Percentiles rank a stretch among this genome's conserved stretches.
Evolutionary conservation across 1,140 invertebrate genomes (phyloP).

Genomic region (Drosophila saltans): DNA sequence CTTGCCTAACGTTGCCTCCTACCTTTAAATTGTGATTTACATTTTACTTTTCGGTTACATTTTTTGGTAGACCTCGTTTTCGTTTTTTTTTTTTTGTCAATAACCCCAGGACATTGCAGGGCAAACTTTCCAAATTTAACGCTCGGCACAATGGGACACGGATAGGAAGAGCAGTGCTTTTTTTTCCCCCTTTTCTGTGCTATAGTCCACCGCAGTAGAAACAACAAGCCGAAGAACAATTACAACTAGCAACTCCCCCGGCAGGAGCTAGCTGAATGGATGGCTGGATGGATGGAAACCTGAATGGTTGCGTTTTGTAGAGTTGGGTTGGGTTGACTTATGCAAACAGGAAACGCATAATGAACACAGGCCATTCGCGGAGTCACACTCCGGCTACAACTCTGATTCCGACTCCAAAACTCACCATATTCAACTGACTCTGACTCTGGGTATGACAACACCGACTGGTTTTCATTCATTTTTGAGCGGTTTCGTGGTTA

Average conservation of each 20-base stretch:
- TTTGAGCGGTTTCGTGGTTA: conserved; percentile 80
- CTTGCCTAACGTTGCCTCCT: conserved; percentile 21
- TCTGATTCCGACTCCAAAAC: conserved; percentile 16
- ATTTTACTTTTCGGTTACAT: conserved; percentile 16
- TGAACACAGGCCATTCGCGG: conserved; percentile 67
- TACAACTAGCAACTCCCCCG: conserved; percentile 53
- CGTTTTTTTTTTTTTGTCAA: conserved; percentile 49
- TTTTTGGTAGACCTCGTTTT: conserved; percentile 11
- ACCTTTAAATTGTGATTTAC: conserved; percentile 51
- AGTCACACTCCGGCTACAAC: conserved; percentile 46
- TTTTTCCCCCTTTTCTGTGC: conserved; percentile 22
- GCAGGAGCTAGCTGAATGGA: conserved; percentile 23
- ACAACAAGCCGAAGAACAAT: conserved; percentile 64
- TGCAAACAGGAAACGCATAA: conserved; percentile 81
- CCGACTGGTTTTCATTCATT: conserved; percentile 68
- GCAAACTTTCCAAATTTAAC: conserved; percentile 80
- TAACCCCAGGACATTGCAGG: conserved; percentile 52
- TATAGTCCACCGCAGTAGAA: conserved; percentile 29
- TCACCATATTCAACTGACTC: neutral
- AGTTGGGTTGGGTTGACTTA: conserved; percentile 48
- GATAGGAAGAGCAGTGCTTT: conserved; percentile 21
- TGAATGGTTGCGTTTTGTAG: neutral
- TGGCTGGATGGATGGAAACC: neutral
- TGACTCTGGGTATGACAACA: neutral
- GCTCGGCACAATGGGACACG: conserved; percentile 66